phyloP scores from a whole-genome alignment of 2,888 invertebrate genomes.

The Apodemia duryi region DNA sequence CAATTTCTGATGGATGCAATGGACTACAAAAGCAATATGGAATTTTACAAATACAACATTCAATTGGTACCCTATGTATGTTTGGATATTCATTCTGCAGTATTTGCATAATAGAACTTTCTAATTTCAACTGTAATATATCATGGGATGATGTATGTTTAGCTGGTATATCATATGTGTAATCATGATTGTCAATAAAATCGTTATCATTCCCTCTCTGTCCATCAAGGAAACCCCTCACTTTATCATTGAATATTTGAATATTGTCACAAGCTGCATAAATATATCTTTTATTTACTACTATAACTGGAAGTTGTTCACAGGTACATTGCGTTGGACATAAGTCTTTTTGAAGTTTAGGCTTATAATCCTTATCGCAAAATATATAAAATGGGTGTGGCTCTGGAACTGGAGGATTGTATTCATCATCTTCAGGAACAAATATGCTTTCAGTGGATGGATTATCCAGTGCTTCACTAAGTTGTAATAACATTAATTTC shows the following conservation, averaged over 20 bases:
- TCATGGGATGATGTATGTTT: conserved; percentile 45
- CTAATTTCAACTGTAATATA: conserved; percentile 46
- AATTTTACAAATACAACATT: conserved; percentile 47
- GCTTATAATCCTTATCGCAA: conserved; percentile 53
- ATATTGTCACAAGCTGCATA: conserved; percentile 66
- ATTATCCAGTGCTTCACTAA: conserved; percentile 49
- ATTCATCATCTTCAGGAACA: conserved; percentile 38
- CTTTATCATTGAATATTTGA: conserved; percentile 49
- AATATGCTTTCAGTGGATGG: conserved; percentile 54
- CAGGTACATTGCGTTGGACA: conserved; percentile 57
- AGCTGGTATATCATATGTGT: conserved; percentile 48
- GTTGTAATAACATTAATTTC: conserved; percentile 61
- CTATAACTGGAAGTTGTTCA: conserved; percentile 51
- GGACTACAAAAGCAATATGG: conserved; percentile 48
- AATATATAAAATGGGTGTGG: conserved; percentile 59
- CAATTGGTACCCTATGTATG: conserved; percentile 39
- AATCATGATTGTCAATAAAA: conserved; percentile 48
- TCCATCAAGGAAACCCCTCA: conserved; percentile 49
- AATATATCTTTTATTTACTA: conserved; percentile 58
- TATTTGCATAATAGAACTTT: conserved; percentile 61
- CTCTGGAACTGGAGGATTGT: conserved; percentile 45
- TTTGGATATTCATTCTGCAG: conserved; percentile 56
- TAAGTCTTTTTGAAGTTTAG: conserved; percentile 45
- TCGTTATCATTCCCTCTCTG: conserved; percentile 45
- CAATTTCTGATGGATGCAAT: conserved; percentile 10